Base-by-base conservation (phyloP, 2,797 vertebrate genomes). In the Pseudopleuronectes americanus region DNA sequence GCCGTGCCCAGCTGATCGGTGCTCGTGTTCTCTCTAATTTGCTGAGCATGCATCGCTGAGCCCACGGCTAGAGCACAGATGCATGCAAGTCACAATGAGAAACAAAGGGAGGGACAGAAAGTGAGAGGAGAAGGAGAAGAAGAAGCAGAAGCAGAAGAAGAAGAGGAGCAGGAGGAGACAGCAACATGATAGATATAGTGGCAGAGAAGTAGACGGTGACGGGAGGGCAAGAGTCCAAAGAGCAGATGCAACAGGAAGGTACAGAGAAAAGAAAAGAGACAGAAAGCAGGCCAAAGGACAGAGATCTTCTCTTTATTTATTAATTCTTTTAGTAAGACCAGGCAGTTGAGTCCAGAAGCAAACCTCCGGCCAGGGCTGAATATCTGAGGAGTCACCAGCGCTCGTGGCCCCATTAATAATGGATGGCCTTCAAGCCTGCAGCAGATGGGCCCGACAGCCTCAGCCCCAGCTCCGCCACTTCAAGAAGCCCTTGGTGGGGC, bases 21-120 rank as follows among this genome's bases (percentile, higher is more conserved):
- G 93, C 95, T 95, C 97, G 95, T 99, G 98, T 99, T 98, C 96
- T 95, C 95, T 96, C 96, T 99, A 99, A 99, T 99, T 99, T 97
- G 97, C 96, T 96, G 96, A 96, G 94, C 97, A 99, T 95, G 97
- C 98, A 97, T 99, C 95, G 94, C 96, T 98, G 97, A 97, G 95
- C 95, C 95, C 94, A 93, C 57, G 94, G 95, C 94, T 96, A 88
- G 95, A 93, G 94, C 94, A 84, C 93, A 95, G 95, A 96, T 94
- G 94, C 77, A 76, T 58, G 74, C 91, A 88, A 94, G 90, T 56
- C 92, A 93, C 95, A 93, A 94, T 95, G 95, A 95, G 95, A 96
- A 95, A 96, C 94, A 96, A 94, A 95, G 95, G 95, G 93, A 95
- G 91, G 94, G 94, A 95, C 75, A 73, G 66, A 47, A 92, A 93